A percentile compares a stretch with the other conserved stretches of the same genome.
Evolutionary conservation across 92 coral and sea anemone genomes (phyloP).

Genomic region (Zoanthus sociatus): DNA sequence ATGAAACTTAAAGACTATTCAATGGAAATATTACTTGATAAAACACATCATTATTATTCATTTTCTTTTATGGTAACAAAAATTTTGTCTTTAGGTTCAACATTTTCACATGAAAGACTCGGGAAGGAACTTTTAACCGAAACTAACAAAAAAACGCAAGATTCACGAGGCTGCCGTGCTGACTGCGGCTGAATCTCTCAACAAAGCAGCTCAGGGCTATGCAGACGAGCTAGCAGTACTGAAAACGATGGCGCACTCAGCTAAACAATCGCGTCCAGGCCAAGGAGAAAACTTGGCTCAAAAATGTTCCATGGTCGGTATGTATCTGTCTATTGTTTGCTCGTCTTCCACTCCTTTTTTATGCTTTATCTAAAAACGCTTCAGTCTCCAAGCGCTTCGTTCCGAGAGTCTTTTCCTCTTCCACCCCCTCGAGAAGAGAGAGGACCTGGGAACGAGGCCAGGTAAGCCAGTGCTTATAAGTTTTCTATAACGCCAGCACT

Average conservation of each 20-base stretch:
- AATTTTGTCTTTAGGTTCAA: not conserved
- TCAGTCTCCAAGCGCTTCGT: no score
- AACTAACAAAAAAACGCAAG: constrained; percentile 54
- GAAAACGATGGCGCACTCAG: constrained; percentile 34
- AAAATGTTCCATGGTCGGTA: constrained; percentile 48
- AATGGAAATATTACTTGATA: no score
- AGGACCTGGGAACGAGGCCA: no score
- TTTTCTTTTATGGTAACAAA: not conserved
- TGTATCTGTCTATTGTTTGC: not conserved
- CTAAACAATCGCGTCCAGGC: constrained; percentile 32
- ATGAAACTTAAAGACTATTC: no score
- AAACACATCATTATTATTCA: no score
- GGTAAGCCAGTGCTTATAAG: no score
- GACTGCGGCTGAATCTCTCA: constrained; percentile 40
- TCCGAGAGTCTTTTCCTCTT: no score
- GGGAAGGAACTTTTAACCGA: constrained; percentile 24
- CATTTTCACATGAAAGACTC: not conserved
- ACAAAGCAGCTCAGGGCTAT: constrained; percentile 58
- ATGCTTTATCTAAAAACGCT: no score
- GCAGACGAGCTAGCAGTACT: constrained; percentile 50
- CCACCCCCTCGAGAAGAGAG: no score
- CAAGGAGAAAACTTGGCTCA: constrained; percentile 71
- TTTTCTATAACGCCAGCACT: no score
- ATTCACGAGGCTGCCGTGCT: constrained; percentile 63
- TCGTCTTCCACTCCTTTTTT: not conserved